Percentiles rank a stretch among this genome's conserved stretches.
phyloP scores from a whole-genome alignment of 2,888 invertebrate species.

The Bembecia ichneumoniformis region DNA sequence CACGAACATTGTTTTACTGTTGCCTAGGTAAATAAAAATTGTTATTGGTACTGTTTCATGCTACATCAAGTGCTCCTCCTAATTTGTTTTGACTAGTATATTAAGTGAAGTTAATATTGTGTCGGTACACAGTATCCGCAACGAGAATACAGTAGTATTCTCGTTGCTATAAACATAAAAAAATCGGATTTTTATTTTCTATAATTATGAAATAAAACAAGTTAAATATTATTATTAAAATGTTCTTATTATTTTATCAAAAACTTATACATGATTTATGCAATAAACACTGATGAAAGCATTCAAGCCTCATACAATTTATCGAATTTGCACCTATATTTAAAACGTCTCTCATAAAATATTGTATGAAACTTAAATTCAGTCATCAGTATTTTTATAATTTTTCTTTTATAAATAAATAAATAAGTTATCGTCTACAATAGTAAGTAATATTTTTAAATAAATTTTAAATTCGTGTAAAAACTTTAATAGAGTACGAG shows the following conservation, averaged over 20 bases:
- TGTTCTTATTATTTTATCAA: constrained; percentile 14
- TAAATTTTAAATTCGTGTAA: constrained; percentile 33
- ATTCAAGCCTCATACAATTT: constrained; percentile 51
- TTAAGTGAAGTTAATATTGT: too few relatives aligned
- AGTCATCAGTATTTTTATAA: constrained; percentile 20
- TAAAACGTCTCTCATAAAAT: constrained; percentile 52
- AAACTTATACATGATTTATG: constrained; percentile 12
- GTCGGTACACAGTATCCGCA: too few relatives aligned
- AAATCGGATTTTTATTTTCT: neutral
- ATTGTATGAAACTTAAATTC: constrained; percentile 45
- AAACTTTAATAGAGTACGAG: constrained; percentile 33
- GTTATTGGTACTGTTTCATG: too few relatives aligned
- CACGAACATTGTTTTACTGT: too few relatives aligned
- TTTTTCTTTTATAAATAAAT: constrained; percentile 39
- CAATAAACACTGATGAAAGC: constrained; percentile 20
- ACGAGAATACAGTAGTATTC: too few relatives aligned
- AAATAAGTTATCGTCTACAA: constrained; percentile 40
- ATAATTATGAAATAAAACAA: neutral
- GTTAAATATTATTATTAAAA: neutral
- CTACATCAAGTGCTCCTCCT: too few relatives aligned
- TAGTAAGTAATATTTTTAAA: constrained; percentile 24
- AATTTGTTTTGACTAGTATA: too few relatives aligned
- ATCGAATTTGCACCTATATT: constrained; percentile 66
- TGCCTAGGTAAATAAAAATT: too few relatives aligned
- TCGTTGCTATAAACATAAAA: too few relatives aligned